A percentile compares a stretch with the other conserved stretches of the same genome.
Evolutionary conservation across 2,797 vertebrate species (phyloP).

Genomic region (Choloepus didactylus): DNA sequence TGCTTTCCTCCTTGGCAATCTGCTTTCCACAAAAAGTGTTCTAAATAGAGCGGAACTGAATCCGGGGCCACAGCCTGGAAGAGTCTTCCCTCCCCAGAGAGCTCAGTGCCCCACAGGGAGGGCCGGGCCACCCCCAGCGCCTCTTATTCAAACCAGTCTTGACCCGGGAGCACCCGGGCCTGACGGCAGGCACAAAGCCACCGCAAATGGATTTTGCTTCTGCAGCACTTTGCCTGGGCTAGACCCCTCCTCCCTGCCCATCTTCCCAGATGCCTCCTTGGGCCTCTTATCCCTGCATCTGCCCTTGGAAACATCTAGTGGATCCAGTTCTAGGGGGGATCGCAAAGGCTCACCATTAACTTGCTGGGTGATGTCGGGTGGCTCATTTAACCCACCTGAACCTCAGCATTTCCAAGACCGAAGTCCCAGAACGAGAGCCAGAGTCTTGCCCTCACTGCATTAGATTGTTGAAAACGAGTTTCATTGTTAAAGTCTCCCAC

Average conservation of each 20-base stretch:
- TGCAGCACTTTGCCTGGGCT: not conserved
- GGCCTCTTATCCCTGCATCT: not conserved
- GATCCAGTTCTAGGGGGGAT: not conserved
- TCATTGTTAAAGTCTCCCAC: not conserved
- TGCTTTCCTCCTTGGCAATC: constrained; percentile 17
- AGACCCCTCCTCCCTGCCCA: not conserved
- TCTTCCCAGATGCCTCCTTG: not conserved
- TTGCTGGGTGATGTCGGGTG: not conserved
- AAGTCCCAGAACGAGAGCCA: not conserved
- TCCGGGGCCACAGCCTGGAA: not conserved
- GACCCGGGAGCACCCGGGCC: constrained; percentile 48
- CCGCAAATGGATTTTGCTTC: constrained; percentile 54
- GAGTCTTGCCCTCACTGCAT: rapidly evolving
- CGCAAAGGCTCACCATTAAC: not conserved
- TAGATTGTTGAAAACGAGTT: not conserved
- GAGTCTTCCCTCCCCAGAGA: constrained; percentile 57
- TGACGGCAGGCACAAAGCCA: not conserved
- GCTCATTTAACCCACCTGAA: not conserved
- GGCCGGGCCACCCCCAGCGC: not conserved
- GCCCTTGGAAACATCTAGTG: not conserved
- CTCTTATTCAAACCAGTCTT: constrained; percentile 72
- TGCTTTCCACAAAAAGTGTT: constrained; percentile 42
- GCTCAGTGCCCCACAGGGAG: not conserved
- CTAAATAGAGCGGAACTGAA: constrained; percentile 81
- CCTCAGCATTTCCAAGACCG: rapidly evolving